phyloP scores from a whole-genome alignment of 1,140 invertebrate species.

The Rhyzopertha dominica region DNA sequence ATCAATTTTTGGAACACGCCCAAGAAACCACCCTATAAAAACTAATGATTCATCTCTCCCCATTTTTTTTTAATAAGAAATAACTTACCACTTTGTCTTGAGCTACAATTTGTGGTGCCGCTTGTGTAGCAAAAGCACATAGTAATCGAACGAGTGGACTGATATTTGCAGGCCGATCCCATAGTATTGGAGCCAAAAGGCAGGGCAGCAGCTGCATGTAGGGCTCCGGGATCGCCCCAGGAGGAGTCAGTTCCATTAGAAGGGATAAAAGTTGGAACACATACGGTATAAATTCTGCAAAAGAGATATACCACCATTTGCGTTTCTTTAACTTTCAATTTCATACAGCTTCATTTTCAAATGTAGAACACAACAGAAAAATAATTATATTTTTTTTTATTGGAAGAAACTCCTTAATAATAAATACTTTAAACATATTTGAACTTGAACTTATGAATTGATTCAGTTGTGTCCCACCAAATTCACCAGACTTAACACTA shows the following conservation, averaged over 20 bases:
- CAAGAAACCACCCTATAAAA: slow-evolving; percentile 72
- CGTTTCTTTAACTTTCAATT: no score
- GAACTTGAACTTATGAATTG: no score
- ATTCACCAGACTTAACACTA: no score
- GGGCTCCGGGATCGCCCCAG: slow-evolving; percentile 61
- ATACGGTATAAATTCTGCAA: slow-evolving; percentile 96
- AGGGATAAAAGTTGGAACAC: slow-evolving; percentile 95
- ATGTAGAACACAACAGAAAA: no score
- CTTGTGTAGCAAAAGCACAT: slow-evolving; percentile 76
- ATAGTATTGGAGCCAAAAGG: slow-evolving; percentile 80
- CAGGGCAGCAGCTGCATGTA: slow-evolving; percentile 89
- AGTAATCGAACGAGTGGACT: slow-evolving; percentile 84
- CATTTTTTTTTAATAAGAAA: slow-evolving; percentile 7
- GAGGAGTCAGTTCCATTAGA: slow-evolving; percentile 68
- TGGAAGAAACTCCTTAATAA: not conserved
- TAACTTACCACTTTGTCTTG: slow-evolving; percentile 43
- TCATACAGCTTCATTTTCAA: no score
- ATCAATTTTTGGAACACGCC: slow-evolving; percentile 97
- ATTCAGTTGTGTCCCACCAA: no score
- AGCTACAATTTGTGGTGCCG: slow-evolving; percentile 66
- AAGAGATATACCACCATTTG: no score
- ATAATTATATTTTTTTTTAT: slow-evolving; percentile 10
- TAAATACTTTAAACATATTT: no score
- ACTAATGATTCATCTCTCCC: slow-evolving; percentile 5
- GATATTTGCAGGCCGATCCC: slow-evolving; percentile 90